Conservation (phyloP, 2,888 invertebrate genomes). For the Macrophya alboannulata region DNA sequence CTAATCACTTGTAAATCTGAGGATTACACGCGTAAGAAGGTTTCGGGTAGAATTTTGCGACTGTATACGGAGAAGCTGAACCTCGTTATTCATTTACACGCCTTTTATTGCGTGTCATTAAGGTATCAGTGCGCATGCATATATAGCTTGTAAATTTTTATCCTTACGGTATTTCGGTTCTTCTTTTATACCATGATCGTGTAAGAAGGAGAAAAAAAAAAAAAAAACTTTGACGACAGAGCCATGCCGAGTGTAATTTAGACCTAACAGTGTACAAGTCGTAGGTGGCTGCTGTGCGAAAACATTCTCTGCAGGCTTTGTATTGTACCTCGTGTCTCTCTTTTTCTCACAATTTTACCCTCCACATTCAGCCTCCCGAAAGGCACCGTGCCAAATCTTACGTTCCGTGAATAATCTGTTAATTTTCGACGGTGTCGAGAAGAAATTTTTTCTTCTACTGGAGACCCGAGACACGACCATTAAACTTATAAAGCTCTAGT, state of each 20-base stretch:
- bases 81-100: not conserved
- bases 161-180: not conserved
- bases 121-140: not conserved
- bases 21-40: slow-evolving; percentile 32
- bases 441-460: not conserved
- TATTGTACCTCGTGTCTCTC: slow-evolving; percentile 8
- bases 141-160: not conserved
- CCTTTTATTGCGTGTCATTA: slow-evolving; percentile 6
- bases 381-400: slow-evolving; percentile 43
- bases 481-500: slow-evolving; percentile 6
- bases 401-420: slow-evolving; percentile 53
- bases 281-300: slow-evolving; percentile 19
- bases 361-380: not conserved
- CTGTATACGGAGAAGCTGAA: not conserved
- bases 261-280: slow-evolving; percentile 19
- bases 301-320: slow-evolving; percentile 34
- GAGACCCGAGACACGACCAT: slow-evolving; percentile 23
- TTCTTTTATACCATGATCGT: not conserved
- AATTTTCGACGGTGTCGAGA: slow-evolving; percentile 37
- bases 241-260: slow-evolving; percentile 31
- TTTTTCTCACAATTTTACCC: not conserved
- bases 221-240: slow-evolving; percentile 24
- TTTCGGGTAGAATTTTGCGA: not conserved
- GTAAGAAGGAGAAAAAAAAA: not conserved
- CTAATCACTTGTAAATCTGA: slow-evolving; percentile 29